Evolutionary conservation across 2,888 invertebrate species (phyloP), one percentile per base, ranked within the genome.

Genomic region (Trissonchulus latispiculum): DNA sequence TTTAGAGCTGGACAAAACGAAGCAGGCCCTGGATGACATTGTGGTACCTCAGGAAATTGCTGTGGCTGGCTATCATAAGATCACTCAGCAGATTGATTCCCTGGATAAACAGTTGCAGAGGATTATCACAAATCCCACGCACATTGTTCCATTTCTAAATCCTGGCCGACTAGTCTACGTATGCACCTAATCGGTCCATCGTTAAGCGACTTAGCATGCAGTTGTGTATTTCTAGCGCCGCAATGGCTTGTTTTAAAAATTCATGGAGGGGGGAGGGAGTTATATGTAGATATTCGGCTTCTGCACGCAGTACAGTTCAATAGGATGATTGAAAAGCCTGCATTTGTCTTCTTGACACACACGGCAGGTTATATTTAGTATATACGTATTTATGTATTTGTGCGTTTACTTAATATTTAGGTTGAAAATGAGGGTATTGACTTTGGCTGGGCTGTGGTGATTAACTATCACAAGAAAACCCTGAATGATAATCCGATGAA

Each of bases 381-480:
- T n/a, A n/a, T n/a, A n/a, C n/a, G n/a, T n/a, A n/a, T n/a, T n/a
- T n/a, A n/a, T n/a, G n/a, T n/a, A n/a, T n/a, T n/a, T n/a, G n/a
- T n/a, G n/a, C n/a, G n/a, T n/a, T n/a, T n/a, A n/a, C n/a, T n/a
- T n/a, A n/a, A 71, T 70, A 36, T 77, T 72, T 70, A 80, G 80
- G 76, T 82, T 59, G 76, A 77, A 69, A 76, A 76, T 18, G 77
- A 77, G 15, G 74, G 74, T 48, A 88, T 90, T 77, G 91, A 92
- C 80, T 97, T 93, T 83, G 96, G 95, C 79, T 99, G 99, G 97
- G 95, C 95, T 18, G 91, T 93, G 69, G 90, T 99, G 72, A 89
- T 99, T 0, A 95, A 94, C 84, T 95, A 93, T 82, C 90, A 91
- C 80, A 92, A 91, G 79, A 89, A 76, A 48, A 48, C 8, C 23